Evolutionary conservation across 2,797 vertebrate genomes (phyloP), one percentile per base, ranked within the genome.

Genomic region (Paedocypris micromegethes): DNA sequence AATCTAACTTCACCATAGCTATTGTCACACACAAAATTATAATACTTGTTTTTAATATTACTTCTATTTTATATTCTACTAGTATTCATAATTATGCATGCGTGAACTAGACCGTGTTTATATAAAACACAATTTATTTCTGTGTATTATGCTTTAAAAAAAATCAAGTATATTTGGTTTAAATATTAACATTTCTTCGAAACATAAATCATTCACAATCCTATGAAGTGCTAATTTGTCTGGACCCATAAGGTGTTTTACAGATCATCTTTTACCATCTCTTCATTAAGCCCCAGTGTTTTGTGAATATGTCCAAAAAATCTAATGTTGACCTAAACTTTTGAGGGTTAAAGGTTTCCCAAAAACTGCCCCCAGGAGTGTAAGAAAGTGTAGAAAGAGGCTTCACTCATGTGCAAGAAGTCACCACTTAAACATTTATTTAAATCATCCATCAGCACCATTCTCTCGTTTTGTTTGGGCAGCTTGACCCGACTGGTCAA

Each of bases 381-480:
- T 52, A 58, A 46, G 56, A 49, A 47, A 56, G 58, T 44, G 68
- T 51, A 59, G 61, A 47, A 59, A 73, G 64, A 70, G 2, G 9
- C 56, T 70, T 70, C 42, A 52, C 63, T 75, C 60, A 51, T 8
- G 52, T 66, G 55, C 54, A 48, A 62, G 44, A 60, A 74, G 62
- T 73, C 73, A 73, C 70, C 65, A 67, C 58, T 73, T 64, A 73
- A 54, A 50, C 55, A 42, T 50, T 61, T 66, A 77, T 77, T 75
- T 55, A 75, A 66, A 75, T 67, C 63, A 55, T 72, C 64, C 45
- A 59, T 75, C 70, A 70, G 64, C 69, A 73, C 52, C 4, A 44
- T 45, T 55, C 57, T 52, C 66, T 75, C 73, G 42, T 51, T 72
- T 54, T 75, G 76, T 75, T 77, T 77, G 52, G 69, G 75, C 63